A percentile compares a stretch with the other conserved stretches of the same genome.
Evolutionary conservation across 53 echinoderm and acorn worm genomes (phyloP).

Genomic region (Antedon mediterranea): DNA sequence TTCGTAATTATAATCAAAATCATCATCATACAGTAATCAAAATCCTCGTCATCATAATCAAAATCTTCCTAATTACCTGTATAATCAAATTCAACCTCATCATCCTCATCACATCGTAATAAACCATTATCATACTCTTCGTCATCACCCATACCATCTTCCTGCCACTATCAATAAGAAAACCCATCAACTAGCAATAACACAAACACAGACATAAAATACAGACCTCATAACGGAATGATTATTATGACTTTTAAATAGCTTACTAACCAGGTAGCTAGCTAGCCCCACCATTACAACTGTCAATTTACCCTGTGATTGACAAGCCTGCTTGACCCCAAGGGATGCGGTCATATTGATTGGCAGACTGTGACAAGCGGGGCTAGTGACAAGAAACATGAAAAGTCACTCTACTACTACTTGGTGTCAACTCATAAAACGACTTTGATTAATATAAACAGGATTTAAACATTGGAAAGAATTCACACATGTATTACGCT

Average conservation of each 20-base stretch:
- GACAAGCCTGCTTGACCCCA: neutral
- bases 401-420: neutral
- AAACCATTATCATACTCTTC: neutral
- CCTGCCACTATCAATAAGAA: neutral
- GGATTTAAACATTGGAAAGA: neutral
- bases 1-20: neutral
- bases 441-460: neutral
- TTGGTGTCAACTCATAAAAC: neutral
- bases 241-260: neutral
- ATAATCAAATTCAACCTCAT: neutral
- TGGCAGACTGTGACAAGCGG: neutral
- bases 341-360: neutral
- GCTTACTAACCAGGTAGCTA: neutral
- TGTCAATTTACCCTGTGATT: neutral
- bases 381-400: neutral
- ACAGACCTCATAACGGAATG: no score
- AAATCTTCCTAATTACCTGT: neutral
- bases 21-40: neutral
- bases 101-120: neutral
- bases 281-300: neutral
- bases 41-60: neutral
- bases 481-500: neutral
- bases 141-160: neutral
- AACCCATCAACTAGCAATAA: no score
- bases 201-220: no score